A percentile compares a stretch with the other conserved stretches of the same genome.
These are phyloP conservation scores for Eulemur rufifrons DNA, from an alignment of 2,113 vertebrate species.

Conservation along the genomic window DNA sequence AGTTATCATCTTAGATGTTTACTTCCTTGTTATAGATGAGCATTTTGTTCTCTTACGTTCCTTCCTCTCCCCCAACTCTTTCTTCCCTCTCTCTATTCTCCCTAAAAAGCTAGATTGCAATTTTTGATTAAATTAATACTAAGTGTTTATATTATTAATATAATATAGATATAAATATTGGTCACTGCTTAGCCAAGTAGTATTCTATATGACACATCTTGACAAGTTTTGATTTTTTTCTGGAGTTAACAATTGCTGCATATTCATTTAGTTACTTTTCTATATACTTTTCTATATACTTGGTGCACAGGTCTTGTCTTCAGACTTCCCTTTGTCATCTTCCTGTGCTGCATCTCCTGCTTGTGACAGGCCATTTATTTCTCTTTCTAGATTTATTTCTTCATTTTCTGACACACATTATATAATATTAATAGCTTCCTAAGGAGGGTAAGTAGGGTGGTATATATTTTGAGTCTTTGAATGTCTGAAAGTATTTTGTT, in stretches of 20 bases:
- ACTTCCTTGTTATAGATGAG: background rate
- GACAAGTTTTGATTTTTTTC: background rate
- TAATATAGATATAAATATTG: background rate
- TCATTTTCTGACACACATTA: background rate
- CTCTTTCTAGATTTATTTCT: background rate
- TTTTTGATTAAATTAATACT: background rate
- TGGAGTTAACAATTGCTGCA: background rate
- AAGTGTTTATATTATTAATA: background rate
- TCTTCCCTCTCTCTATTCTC: background rate
- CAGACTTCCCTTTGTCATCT: background rate
- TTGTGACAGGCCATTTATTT: background rate
- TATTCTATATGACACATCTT: background rate
- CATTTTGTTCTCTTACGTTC: background rate
- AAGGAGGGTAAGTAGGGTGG: background rate
- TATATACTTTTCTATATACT: background rate
- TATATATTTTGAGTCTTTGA: background rate
- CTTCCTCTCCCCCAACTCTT: background rate
- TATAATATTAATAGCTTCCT: background rate
- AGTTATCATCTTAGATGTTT: conserved; percentile 16
- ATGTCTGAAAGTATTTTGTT: background rate
- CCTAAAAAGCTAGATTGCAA: background rate
- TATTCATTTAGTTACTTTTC: background rate
- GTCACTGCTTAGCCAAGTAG: background rate
- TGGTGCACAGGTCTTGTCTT: background rate
- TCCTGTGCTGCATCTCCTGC: background rate